phyloP scores from a whole-genome alignment of 2,888 invertebrate genomes.

The Hyposoter dolosus region DNA sequence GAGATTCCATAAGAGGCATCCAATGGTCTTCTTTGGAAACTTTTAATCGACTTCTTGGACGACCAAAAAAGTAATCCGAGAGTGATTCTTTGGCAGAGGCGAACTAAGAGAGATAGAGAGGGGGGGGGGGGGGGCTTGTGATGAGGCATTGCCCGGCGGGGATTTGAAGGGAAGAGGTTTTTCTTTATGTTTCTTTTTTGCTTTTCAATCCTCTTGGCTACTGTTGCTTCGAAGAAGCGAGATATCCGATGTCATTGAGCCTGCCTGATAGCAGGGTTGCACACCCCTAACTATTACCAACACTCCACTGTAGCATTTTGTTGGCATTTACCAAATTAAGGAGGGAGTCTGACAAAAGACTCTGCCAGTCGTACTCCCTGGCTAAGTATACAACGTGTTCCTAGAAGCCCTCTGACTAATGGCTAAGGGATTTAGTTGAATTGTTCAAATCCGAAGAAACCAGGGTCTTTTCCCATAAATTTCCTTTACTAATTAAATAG shows the following conservation, averaged over 20 bases:
- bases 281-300: slow-evolving; percentile 66
- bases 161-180: slow-evolving; percentile 22
- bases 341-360: slow-evolving; percentile 75
- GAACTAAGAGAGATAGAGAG: neutral
- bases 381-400: neutral
- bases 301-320: slow-evolving; percentile 77
- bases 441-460: neutral
- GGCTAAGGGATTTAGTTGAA: neutral
- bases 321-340: slow-evolving; percentile 83
- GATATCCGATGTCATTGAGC: slow-evolving; percentile 60
- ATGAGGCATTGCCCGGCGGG: slow-evolving; percentile 37
- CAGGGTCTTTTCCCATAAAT: neutral
- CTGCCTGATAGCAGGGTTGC: slow-evolving; percentile 10
- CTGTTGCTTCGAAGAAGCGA: slow-evolving; percentile 39
- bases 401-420: neutral
- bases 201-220: slow-evolving; percentile 62
- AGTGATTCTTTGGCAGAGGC: slow-evolving; percentile 60
- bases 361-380: slow-evolving; percentile 28
- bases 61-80: slow-evolving; percentile 63
- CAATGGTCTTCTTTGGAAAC: slow-evolving; percentile 65
- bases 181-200: slow-evolving; percentile 49
- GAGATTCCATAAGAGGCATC: slow-evolving; percentile 53
- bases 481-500: neutral
- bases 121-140: slow-evolving; percentile 5
- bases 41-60: slow-evolving; percentile 69